Base-by-base conservation (phyloP, 37 sponge, comb jelly and placozoan species). In the Halichondria panicea region DNA sequence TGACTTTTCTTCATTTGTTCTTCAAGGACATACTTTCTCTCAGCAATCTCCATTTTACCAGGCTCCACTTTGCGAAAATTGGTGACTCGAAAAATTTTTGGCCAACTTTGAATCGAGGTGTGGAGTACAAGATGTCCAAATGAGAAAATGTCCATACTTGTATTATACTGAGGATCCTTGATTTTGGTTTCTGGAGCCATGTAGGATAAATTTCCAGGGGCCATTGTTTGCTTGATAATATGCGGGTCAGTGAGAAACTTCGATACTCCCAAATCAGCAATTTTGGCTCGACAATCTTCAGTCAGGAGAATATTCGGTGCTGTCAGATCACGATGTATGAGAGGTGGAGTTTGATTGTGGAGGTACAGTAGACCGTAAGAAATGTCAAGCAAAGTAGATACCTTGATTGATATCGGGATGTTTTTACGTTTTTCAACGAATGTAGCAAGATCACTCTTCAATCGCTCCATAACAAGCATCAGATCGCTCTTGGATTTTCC, bases 331-430 rank as follows among this genome's bases (percentile, higher is more conserved):
- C 67, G 67, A 8, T 66, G 67, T 21, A 66, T 21, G 40, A 66
- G 38, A 2, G 45, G 30, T 60, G 75, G 75, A 0, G 42, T 9
- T 5, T 30, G 43, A 27, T 25, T 42, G 63, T 75, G 75, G 44
- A 75, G 63, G 35, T 75, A 41, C 9, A 59, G 44, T 1, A 75
- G 44, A 0, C 63, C 75, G 61, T 61, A 61, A 13, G 63, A 60
- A 0, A 75, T 63, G 38, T 75, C 75, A 1, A 39, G 30, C 4
- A 75, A 63, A 32, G 61, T 60, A 48, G 46, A 43, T 25, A 63
- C 52, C 64, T 76, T 76, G 36, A 43, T 46, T 3, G 64, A 58
- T 3, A 63, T 34, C 9, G 76, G 76, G 7, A 76, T 63, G 50
- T 45, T 31, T 5, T 1, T 22, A 11, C 6, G 21, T 11, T 22